These are phyloP conservation scores for Drosophila tropicalis DNA, from an alignment of 1,140 invertebrate genomes.

Conservation along the genomic window DNA sequence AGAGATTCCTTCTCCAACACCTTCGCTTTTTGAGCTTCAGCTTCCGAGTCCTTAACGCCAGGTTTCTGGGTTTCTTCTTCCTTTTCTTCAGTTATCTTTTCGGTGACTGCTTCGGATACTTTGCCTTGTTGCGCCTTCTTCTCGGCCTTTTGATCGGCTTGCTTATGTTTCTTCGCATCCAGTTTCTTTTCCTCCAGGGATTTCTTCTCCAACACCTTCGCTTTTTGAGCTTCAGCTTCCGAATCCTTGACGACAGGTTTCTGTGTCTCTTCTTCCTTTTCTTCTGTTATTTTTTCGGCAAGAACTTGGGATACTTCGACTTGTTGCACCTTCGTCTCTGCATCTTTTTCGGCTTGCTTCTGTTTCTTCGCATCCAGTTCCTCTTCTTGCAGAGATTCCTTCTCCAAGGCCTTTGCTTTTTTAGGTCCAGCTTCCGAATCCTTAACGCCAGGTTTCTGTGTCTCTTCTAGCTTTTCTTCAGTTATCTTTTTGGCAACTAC, in stretches of 20 bases:
- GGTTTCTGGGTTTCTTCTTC: slow-evolving; percentile 7
- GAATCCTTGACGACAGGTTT: slow-evolving; percentile 13
- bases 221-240: not conserved
- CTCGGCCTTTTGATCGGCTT: slow-evolving; percentile 16
- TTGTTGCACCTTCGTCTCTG: slow-evolving; percentile 4
- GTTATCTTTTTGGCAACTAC: slow-evolving; percentile 16
- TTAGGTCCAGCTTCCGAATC: slow-evolving; percentile 33
- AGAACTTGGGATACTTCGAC: too few species aligned
- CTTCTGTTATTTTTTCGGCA: too few species aligned
- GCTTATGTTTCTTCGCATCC: slow-evolving; percentile 31
- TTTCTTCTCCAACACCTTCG: slow-evolving; percentile 39
- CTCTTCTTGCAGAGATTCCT: slow-evolving; percentile 30
- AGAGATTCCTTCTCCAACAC: slow-evolving; percentile 34
- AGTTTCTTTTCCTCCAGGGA: slow-evolving; percentile 32
- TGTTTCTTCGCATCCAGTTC: slow-evolving; percentile 33
- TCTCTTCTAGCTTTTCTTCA: slow-evolving; percentile 31
- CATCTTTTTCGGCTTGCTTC: slow-evolving; percentile 24
- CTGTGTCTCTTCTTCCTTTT: too few species aligned
- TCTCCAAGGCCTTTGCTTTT: slow-evolving; percentile 32
- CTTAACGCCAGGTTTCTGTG: slow-evolving; percentile 30
- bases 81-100: slow-evolving; percentile 31
- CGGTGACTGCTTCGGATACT: slow-evolving; percentile 25
- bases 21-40: slow-evolving; percentile 49
- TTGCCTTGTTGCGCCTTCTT: slow-evolving; percentile 32
- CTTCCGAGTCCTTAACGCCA: slow-evolving; percentile 23